These are phyloP conservation scores for Malthinus flaveolus DNA, from an alignment of 2,888 invertebrate genomes.

Conservation along the genomic window DNA sequence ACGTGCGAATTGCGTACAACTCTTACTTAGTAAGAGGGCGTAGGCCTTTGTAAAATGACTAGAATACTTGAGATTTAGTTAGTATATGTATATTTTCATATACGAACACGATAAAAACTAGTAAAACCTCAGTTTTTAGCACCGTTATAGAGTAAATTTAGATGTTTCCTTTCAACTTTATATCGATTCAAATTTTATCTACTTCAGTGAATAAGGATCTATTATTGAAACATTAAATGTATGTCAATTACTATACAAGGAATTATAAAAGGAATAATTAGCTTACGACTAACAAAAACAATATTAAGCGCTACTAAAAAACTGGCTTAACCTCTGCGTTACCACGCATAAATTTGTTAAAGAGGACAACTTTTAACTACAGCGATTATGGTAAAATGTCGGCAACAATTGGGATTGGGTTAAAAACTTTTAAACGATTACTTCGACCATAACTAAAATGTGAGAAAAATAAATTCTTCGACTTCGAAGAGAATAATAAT, in stretches of 20 bases:
- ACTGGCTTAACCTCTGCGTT: too few relatives aligned
- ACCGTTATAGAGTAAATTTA: conserved; percentile 25
- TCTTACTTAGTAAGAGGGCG: conserved; percentile 29
- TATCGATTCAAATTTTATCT: too few relatives aligned
- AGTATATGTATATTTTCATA: not conserved
- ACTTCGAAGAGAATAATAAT: too few relatives aligned
- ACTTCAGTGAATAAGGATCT: conserved; percentile 1
- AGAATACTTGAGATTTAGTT: conserved; percentile 23
- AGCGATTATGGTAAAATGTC: too few relatives aligned
- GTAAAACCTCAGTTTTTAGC: conserved; percentile 26
- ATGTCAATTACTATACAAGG: too few relatives aligned
- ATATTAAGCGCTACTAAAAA: too few relatives aligned
- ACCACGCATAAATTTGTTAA: too few relatives aligned
- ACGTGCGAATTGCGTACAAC: conserved; percentile 14
- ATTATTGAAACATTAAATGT: not conserved
- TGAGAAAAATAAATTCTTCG: too few relatives aligned
- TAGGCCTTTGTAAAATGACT: conserved; percentile 29
- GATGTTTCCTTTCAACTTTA: conserved; percentile 5
- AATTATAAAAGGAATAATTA: conserved; percentile 5
- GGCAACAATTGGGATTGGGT: too few relatives aligned
- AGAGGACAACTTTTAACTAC: too few relatives aligned
- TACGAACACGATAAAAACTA: conserved; percentile 27
- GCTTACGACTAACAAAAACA: not conserved
- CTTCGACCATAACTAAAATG: too few relatives aligned
- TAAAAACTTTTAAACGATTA: too few relatives aligned